Conservation (phyloP, 1,140 invertebrate species). For the Sipha flava region DNA sequence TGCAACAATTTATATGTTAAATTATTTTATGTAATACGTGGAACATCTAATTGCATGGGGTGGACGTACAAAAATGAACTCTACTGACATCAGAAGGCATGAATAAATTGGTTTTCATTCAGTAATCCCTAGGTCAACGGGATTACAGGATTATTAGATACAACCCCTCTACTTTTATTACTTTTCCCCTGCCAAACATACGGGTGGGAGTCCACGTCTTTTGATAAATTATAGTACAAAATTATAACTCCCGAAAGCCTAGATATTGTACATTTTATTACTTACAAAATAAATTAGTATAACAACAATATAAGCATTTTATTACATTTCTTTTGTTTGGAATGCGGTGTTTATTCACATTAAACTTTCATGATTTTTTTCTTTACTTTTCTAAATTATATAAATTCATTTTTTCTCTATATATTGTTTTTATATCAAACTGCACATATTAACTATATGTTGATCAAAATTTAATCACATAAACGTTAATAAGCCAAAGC, state of each 20-base stretch:
- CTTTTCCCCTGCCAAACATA: not conserved
- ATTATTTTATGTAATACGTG: not conserved
- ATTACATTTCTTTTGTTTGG: not conserved
- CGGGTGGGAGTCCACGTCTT: not conserved
- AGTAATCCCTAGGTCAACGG: slow-evolving; percentile 25
- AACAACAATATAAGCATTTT: slow-evolving; percentile 10
- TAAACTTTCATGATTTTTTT: not conserved
- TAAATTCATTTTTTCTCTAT: no score
- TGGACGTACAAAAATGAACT: slow-evolving; percentile 23
- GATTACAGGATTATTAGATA: slow-evolving; percentile 29
- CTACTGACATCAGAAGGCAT: slow-evolving; percentile 10
- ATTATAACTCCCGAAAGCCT: slow-evolving; percentile 12
- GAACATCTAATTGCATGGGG: not conserved
- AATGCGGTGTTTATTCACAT: not conserved
- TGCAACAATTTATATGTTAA: slow-evolving; percentile 6
- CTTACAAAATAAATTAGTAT: slow-evolving; percentile 22
- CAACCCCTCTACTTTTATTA: slow-evolving; percentile 26
- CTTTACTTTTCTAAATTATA: no score
- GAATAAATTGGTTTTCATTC: slow-evolving; percentile 33
- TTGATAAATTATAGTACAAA: slow-evolving; percentile 29
- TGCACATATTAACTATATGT: no score
- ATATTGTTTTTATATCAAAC: no score
- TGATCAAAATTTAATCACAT: no score
- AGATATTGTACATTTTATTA: slow-evolving; percentile 27
- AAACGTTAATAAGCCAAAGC: no score